These are phyloP conservation scores for Petrolisthes manimaculis DNA, from an alignment of 2,888 invertebrate species.

Conservation along the genomic window DNA sequence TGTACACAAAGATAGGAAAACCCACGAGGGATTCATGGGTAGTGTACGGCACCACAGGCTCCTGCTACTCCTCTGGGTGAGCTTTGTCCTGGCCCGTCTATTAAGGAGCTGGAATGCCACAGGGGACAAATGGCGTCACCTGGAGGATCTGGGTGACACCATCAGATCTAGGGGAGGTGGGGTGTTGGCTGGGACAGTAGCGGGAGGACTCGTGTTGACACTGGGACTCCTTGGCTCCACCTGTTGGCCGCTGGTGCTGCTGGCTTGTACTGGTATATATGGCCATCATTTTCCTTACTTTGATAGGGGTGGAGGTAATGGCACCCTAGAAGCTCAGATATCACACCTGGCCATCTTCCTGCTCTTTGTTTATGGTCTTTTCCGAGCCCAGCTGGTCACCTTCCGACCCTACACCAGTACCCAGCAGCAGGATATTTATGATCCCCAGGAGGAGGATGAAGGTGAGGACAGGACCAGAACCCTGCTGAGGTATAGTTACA, in stretches of 20 bases:
- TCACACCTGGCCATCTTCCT: conserved; percentile 43
- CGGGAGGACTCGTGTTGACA: conserved; percentile 40
- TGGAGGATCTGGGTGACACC: conserved; percentile 83
- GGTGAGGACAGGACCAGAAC: conserved; percentile 66
- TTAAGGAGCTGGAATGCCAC: conserved; percentile 85
- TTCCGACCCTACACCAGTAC: conserved; percentile 11
- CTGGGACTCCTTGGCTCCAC: conserved; percentile 31
- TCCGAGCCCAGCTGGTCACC: conserved; percentile 39
- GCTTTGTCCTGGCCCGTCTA: conserved; percentile 74
- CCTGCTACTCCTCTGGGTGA: conserved; percentile 17
- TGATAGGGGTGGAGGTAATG: conserved; percentile 17
- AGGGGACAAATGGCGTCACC: conserved; percentile 85
- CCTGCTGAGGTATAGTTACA: conserved; percentile 65
- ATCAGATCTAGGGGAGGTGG: conserved; percentile 71
- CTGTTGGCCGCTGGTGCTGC: conserved; percentile 39
- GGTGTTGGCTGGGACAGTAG: conserved; percentile 26
- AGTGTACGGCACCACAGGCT: conserved; percentile 14
- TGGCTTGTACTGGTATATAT: conserved; percentile 30
- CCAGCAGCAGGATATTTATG: conserved; percentile 23
- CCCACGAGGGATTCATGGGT: not conserved
- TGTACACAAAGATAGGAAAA: not conserved
- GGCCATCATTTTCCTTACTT: conserved; percentile 41
- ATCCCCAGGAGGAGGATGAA: conserved; percentile 37
- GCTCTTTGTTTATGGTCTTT: conserved; percentile 41
- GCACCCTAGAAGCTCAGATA: conserved; percentile 55